Evolutionary conservation across 2,113 vertebrate species (phyloP).

Genomic region (Silurus glanis): DNA sequence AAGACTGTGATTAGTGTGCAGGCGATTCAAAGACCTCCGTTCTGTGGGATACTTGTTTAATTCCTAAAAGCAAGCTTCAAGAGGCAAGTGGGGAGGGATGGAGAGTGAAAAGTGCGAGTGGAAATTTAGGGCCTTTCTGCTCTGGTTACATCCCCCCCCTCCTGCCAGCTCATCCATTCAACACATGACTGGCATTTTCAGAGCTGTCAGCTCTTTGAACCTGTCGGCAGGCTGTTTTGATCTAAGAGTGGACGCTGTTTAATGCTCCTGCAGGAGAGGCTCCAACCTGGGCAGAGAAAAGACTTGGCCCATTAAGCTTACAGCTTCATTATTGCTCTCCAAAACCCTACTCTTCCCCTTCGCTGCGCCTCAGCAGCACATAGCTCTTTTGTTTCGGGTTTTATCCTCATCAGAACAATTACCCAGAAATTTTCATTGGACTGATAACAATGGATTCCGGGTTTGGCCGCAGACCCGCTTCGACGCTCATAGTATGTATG

Average conservation of each 20-base stretch:
- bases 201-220: constrained; percentile 79
- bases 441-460: constrained; percentile 24
- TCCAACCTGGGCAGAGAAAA: constrained; percentile 33
- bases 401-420: constrained; percentile 39
- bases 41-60: background rate
- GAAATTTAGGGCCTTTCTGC: constrained; percentile 69
- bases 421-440: constrained; percentile 38
- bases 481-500: background rate
- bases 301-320: constrained; percentile 40
- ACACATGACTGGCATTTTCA: constrained; percentile 71
- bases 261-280: constrained; percentile 60
- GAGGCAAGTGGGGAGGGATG: constrained; percentile 1
- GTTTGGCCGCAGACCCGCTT: constrained; percentile 13
- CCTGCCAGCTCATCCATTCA: constrained; percentile 60
- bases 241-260: constrained; percentile 68
- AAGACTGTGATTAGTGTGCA: constrained; percentile 17
- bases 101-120: constrained; percentile 48
- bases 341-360: constrained; percentile 33
- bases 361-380: constrained; percentile 30
- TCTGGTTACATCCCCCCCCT: constrained; percentile 61
- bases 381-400: constrained; percentile 43
- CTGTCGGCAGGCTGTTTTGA: constrained; percentile 67
- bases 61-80: constrained; percentile 15
- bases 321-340: constrained; percentile 46
- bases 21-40: constrained; percentile 8